Conservation (phyloP, 2,113 vertebrate species). For the Rhinichthys klamathensis region DNA sequence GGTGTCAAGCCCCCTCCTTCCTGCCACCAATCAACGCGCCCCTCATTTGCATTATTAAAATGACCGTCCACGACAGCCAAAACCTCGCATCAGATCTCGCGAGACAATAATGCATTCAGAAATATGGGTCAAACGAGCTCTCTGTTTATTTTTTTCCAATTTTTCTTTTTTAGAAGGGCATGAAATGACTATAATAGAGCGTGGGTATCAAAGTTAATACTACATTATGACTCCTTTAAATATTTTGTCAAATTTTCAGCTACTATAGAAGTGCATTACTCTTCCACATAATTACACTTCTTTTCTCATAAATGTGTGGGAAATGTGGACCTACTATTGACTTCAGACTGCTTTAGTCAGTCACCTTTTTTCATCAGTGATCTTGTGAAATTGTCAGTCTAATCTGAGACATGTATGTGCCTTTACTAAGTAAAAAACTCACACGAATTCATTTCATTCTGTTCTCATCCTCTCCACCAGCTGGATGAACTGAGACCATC, state of each 20-base stretch:
- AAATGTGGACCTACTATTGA: background rate
- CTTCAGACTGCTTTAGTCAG: background rate
- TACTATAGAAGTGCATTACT: background rate
- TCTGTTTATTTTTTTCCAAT: no score
- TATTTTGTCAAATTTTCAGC: background rate
- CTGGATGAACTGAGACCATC: background rate
- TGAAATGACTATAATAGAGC: no score
- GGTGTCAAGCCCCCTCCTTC: no score
- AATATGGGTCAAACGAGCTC: no score
- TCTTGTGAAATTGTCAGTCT: background rate
- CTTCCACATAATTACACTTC: background rate
- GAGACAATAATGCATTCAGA: no score
- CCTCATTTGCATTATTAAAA: no score
- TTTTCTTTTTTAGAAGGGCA: no score
- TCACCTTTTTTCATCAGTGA: background rate
- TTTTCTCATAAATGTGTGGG: background rate
- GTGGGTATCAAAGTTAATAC: no score
- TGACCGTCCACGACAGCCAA: no score
- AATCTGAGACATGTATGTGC: conserved; percentile 22
- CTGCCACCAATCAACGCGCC: no score
- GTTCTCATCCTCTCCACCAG: background rate
- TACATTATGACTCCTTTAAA: no score
- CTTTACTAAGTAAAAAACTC: background rate
- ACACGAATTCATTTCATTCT: background rate
- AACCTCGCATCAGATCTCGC: no score